These are phyloP conservation scores for Brachypodius melanocephalos DNA, from an alignment of 2,113 vertebrate genomes.

Conservation along the genomic window DNA sequence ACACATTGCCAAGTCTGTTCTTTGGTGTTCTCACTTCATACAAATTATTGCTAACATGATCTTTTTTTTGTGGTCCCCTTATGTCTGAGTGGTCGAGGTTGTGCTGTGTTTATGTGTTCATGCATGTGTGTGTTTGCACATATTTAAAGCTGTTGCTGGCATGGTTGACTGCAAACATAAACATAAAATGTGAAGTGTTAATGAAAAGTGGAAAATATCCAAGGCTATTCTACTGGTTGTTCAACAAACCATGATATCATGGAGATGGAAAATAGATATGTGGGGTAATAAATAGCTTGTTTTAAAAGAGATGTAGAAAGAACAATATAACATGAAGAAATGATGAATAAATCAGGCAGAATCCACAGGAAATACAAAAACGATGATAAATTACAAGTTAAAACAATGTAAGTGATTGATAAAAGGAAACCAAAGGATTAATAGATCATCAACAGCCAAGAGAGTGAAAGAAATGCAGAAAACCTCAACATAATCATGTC, in stretches of 20 bases:
- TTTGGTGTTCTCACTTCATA: not conserved
- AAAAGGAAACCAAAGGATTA: constrained; percentile 21
- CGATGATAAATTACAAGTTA: not conserved
- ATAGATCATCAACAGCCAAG: not conserved
- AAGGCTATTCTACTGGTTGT: not conserved
- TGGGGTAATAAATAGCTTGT: not conserved
- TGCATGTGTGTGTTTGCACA: too few species aligned
- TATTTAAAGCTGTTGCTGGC: not conserved
- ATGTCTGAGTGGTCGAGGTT: not conserved
- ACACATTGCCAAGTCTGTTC: not conserved
- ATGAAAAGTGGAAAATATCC: constrained; percentile 3
- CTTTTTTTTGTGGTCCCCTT: not conserved
- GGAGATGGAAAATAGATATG: not conserved
- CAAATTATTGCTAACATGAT: not conserved
- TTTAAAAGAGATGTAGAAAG: not conserved
- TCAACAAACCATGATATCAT: not conserved
- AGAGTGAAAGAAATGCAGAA: not conserved
- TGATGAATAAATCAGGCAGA: not conserved
- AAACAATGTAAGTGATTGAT: not conserved
- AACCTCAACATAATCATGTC: not conserved
- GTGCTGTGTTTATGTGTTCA: not conserved
- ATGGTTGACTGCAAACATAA: not conserved
- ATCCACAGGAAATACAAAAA: not conserved
- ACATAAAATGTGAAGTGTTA: not conserved
- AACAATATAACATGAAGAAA: not conserved